phyloP scores from a whole-genome alignment of 2,797 vertebrate genomes.

The Silurus lanzhouensis region DNA sequence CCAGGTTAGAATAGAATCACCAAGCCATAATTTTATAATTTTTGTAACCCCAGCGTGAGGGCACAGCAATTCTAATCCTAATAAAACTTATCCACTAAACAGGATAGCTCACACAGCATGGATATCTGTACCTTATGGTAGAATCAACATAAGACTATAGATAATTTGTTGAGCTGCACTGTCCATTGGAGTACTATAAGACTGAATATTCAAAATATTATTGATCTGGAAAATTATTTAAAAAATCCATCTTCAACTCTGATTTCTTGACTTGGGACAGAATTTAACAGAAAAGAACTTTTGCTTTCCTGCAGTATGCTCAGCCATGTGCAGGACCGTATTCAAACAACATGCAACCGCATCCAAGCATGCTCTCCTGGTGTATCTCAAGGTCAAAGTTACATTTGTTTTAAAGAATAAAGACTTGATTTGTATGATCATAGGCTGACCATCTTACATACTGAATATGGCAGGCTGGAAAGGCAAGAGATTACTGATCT shows the following conservation, averaged over 20 bases:
- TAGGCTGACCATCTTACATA: slow-evolving; percentile 51
- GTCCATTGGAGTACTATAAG: background rate
- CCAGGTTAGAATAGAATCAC: background rate
- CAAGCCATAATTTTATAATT: background rate
- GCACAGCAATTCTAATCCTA: background rate
- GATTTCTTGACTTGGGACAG: slow-evolving; percentile 50
- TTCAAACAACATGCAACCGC: slow-evolving; percentile 60
- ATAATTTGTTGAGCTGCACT: background rate
- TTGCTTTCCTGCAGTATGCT: slow-evolving; percentile 46
- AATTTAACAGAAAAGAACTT: slow-evolving; percentile 49
- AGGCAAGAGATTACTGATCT: slow-evolving; percentile 27
- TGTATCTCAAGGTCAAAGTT: slow-evolving; percentile 57
- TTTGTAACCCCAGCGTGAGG: background rate
- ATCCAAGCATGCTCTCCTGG: slow-evolving; percentile 70
- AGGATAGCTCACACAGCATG: background rate
- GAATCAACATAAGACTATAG: background rate
- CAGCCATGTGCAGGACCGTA: slow-evolving; percentile 48
- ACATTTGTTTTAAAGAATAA: slow-evolving; percentile 50
- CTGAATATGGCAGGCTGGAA: slow-evolving; percentile 33
- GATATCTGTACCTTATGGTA: background rate
- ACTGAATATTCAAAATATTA: slow-evolving; percentile 58
- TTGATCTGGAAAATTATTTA: slow-evolving; percentile 60
- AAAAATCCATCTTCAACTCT: slow-evolving; percentile 48
- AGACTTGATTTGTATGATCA: slow-evolving; percentile 52
- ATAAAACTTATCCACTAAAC: background rate